Conservation (phyloP, 2,797 vertebrate species). For the Myotis findleyi region DNA sequence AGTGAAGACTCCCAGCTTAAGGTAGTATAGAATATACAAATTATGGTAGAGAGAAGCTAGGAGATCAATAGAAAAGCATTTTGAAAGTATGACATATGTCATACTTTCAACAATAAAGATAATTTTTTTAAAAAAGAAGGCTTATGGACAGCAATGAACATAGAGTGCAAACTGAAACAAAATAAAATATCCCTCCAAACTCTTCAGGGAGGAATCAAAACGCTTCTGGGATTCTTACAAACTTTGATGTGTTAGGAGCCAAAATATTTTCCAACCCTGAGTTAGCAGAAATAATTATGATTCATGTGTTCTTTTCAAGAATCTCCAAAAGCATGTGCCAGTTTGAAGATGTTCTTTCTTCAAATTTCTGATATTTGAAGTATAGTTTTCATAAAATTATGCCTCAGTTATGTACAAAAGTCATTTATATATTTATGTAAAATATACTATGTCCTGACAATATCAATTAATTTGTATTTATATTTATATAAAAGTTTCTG, state of each 20-base stretch:
- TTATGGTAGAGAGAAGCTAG: background rate
- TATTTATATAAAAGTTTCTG: slow-evolving; percentile 3
- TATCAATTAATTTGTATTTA: background rate
- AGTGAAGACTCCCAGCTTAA: slow-evolving; percentile 20
- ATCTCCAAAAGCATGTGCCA: background rate
- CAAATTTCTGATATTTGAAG: background rate
- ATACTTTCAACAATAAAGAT: too few species aligned
- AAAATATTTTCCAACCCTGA: background rate
- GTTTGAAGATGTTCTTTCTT: background rate
- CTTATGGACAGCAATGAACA: background rate
- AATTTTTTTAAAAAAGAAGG: background rate
- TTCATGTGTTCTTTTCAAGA: background rate
- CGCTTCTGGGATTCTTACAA: background rate
- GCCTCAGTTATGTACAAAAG: background rate
- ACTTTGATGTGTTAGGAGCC: background rate
- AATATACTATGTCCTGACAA: background rate
- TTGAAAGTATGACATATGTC: background rate
- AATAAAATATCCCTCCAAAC: background rate
- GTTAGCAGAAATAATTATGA: background rate
- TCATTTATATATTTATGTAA: background rate
- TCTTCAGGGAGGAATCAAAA: background rate
- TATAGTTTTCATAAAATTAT: background rate
- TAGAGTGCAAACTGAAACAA: background rate
- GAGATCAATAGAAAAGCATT: background rate
- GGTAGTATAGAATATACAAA: slow-evolving; percentile 25